Evolutionary conservation across 2,797 vertebrate genomes (phyloP), one percentile per base, ranked within the genome.

Genomic region (Chloroceryle amazona): DNA sequence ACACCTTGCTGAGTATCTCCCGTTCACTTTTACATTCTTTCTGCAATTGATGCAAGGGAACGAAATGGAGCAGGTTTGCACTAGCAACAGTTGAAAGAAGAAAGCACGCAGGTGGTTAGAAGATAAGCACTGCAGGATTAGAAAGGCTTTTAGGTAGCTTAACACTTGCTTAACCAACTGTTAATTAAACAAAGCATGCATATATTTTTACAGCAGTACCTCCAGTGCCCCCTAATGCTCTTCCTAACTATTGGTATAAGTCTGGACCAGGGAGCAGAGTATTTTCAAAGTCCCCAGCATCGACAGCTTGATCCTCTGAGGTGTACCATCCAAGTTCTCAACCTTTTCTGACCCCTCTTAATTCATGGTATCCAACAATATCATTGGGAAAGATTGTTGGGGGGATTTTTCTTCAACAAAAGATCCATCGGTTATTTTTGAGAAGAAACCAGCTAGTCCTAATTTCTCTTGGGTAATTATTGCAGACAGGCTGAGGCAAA

Each of bases 221-320:
- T 89, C 72, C 86, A 91, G 81, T 94, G 94, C 91, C 63, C 89
- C 81, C 89, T 82, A 92, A 92, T 60, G 74, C 35, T 92, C 51
- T 70, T 78, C 42, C 22, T 57, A 55, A 80, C 81, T 60, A 11
- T 23, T 28, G 10, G 46, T 68, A 33, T 26, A 29, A 54, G 37
- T 4, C 41, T 35, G 37, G 57, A 44, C 35, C 5, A 78, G 35
- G 37, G 37, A 54, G 81, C 19, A 10, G 68, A 33, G 20, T 52
- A 3, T 73, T 93, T 90, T 63, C 44, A 42, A 78, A 81, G 62
- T 75, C n/a, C 63, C 5, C n/a, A 33, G 23, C 6, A 17, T 31
- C 29, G 70, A 19, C 11, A 46, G 11, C 33, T 61, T 44, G 21
- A 26, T 80, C 57, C 37, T 91, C 63, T 37, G 71, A 75, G 33